These are phyloP conservation scores for Xenops minutus DNA, from an alignment of 2,797 vertebrate genomes.

Conservation along the genomic window DNA sequence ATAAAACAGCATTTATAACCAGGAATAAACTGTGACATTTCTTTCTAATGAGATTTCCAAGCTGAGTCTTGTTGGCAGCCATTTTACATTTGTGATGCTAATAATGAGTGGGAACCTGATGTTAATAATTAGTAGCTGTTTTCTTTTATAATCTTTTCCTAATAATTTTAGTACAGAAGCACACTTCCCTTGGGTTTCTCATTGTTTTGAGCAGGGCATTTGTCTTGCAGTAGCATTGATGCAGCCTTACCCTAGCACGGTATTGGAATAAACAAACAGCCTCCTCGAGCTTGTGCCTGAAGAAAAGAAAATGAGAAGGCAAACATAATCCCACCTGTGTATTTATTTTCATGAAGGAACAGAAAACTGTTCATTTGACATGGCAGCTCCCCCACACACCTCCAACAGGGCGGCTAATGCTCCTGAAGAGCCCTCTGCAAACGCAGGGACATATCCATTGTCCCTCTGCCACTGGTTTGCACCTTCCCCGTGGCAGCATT, in stretches of 20 bases:
- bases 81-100: conserved; percentile 42
- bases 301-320: neutral
- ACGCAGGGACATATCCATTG: neutral
- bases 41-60: conserved; percentile 8
- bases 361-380: neutral
- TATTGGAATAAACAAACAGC: neutral
- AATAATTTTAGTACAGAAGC: neutral
- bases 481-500: neutral
- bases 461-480: neutral
- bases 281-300: accelerated
- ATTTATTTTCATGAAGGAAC: neutral
- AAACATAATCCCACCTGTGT: neutral
- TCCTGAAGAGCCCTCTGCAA: neutral
- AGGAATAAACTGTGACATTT: conserved; percentile 4
- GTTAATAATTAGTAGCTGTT: conserved; percentile 10
- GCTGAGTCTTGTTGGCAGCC: conserved; percentile 16
- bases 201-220: neutral
- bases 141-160: neutral
- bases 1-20: neutral
- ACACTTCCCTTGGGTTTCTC: neutral
- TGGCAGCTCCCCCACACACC: neutral
- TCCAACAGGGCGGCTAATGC: accelerated
- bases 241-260: neutral
- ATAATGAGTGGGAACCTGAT: conserved; percentile 1
- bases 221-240: neutral